phyloP scores from a whole-genome alignment of 2,797 vertebrate genomes.

The Chelonia mydas region DNA sequence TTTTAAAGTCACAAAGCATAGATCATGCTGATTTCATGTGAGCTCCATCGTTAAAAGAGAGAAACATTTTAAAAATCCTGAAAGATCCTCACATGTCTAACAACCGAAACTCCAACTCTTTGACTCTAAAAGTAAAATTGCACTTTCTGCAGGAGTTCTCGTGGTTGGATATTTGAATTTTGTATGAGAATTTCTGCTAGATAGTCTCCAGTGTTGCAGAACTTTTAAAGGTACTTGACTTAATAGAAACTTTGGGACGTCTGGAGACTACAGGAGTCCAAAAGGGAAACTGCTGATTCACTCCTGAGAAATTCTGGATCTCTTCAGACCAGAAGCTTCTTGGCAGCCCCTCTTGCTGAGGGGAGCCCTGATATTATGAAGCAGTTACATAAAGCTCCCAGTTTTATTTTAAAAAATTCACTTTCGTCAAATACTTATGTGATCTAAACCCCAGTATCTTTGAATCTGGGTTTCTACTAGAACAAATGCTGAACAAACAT shows the following conservation, averaged over 20 bases:
- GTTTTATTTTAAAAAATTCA: constrained; percentile 49
- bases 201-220: too few relatives aligned
- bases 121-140: not conserved
- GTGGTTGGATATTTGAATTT: not conserved
- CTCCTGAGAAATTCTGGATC: not conserved
- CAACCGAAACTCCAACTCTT: not conserved
- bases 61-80: not conserved
- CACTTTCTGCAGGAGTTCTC: not conserved
- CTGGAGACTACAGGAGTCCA: not conserved
- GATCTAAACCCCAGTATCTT: constrained; percentile 16
- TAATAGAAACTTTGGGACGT: not conserved
- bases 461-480: constrained; percentile 58
- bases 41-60: too few relatives aligned
- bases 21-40: too few relatives aligned
- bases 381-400: not conserved
- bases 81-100: not conserved
- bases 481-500: constrained; percentile 61
- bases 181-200: too few relatives aligned
- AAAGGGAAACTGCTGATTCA: not conserved
- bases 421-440: constrained; percentile 47
- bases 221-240: not conserved
- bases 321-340: not conserved
- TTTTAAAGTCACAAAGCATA: not conserved
- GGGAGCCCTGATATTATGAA: not conserved
- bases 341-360: not conserved